These are phyloP conservation scores for Scophthalmus maximus DNA, from an alignment of 2,113 vertebrate species.

Conservation along the genomic window DNA sequence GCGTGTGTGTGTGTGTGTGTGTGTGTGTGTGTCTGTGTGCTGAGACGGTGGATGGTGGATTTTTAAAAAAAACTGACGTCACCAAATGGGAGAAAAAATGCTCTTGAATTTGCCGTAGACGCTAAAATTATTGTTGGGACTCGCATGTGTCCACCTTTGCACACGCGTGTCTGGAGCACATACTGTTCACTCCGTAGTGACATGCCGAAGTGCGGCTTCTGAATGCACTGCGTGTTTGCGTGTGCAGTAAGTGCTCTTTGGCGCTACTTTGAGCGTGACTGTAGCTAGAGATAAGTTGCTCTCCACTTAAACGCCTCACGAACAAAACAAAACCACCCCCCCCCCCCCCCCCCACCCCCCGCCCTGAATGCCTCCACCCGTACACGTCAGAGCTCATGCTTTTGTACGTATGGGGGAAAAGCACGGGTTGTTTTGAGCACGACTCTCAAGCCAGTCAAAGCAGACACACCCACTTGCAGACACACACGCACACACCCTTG, in stretches of 20 bases:
- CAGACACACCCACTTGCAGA: slow-evolving; percentile 39
- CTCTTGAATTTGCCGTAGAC: neutral
- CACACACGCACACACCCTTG: slow-evolving; percentile 20
- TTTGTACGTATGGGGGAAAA: slow-evolving; percentile 31
- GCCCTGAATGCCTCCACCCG: slow-evolving; percentile 49
- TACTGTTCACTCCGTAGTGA: neutral
- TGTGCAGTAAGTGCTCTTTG: neutral
- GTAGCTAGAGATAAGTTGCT: slow-evolving; percentile 14
- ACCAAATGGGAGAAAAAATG: neutral
- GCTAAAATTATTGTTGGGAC: neutral
- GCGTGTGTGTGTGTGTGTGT: slow-evolving; percentile 16
- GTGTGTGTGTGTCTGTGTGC: neutral
- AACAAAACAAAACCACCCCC: slow-evolving; percentile 49
- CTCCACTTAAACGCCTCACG: slow-evolving; percentile 12
- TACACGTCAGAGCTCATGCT: slow-evolving; percentile 21
- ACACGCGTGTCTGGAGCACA: neutral
- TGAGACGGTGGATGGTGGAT: too few species aligned
- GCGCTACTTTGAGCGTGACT: neutral
- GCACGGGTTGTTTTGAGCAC: slow-evolving; percentile 49
- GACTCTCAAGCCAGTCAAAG: slow-evolving; percentile 48
- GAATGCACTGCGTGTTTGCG: neutral
- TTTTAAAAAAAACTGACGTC: too few species aligned
- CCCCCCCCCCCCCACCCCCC: too few species aligned
- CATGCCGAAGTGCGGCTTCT: neutral
- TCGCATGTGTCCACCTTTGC: neutral